These are phyloP conservation scores for Aepyceros melampus DNA, from an alignment of 2,113 vertebrate species.

Conservation along the genomic window DNA sequence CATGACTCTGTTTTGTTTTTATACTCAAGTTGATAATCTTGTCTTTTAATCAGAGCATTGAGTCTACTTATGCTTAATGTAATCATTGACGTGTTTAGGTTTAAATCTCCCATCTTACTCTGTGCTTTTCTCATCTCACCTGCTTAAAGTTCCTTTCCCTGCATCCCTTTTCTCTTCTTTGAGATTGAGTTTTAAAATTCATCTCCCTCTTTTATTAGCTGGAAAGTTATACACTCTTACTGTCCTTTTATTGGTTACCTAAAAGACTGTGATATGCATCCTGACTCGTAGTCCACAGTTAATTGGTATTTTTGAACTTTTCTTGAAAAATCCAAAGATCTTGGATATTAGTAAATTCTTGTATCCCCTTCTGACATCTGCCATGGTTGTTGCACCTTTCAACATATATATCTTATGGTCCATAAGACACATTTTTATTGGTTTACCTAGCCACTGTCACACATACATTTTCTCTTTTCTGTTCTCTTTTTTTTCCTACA, in stretches of 20 bases:
- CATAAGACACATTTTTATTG: background rate
- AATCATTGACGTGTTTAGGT: background rate
- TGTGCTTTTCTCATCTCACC: background rate
- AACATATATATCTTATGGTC: background rate
- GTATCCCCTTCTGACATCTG: background rate
- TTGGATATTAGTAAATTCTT: background rate
- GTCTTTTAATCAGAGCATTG: background rate
- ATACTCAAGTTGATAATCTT: background rate
- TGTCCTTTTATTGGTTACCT: background rate
- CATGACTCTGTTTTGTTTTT: background rate
- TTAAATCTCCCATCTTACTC: background rate
- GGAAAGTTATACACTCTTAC: background rate
- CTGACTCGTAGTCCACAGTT: background rate
- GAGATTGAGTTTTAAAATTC: background rate
- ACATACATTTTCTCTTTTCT: background rate
- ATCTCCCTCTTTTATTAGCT: background rate
- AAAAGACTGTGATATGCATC: background rate
- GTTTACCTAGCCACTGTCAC: background rate
- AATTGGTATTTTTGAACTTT: background rate
- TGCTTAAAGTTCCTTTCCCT: background rate
- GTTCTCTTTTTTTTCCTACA: background rate
- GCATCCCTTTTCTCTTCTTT: background rate
- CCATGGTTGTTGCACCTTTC: background rate
- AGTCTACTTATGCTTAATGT: background rate
- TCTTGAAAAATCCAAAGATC: background rate